These are phyloP conservation scores for Trididemnum nubilum DNA, from an alignment of 23 tunicate species.

Conservation along the genomic window DNA sequence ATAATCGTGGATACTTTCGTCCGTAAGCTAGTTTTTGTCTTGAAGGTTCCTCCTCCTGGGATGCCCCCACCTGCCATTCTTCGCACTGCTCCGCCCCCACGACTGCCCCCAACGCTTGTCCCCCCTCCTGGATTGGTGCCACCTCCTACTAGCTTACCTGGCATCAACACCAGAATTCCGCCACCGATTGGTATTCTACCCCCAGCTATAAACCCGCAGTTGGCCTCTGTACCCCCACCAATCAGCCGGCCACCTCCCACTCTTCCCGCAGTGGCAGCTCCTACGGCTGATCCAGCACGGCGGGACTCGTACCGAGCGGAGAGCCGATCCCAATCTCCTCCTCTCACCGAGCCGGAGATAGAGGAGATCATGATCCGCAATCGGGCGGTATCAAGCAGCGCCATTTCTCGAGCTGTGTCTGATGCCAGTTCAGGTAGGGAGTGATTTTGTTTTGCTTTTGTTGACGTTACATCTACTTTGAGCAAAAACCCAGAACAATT, in stretches of 20 bases:
- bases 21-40: too few relatives aligned
- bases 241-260: slow-evolving; percentile 66
- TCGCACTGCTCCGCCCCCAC: slow-evolving; percentile 42
- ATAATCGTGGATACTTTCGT: too few relatives aligned
- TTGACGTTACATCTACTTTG: not conserved
- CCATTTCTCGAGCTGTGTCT: slow-evolving; percentile 89
- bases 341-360: slow-evolving; percentile 58
- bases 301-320: slow-evolving; percentile 36
- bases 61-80: slow-evolving; percentile 65
- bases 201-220: slow-evolving; percentile 47
- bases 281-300: slow-evolving; percentile 12
- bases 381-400: slow-evolving; percentile 90
- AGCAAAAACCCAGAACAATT: not conserved
- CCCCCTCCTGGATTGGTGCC: slow-evolving; percentile 31
- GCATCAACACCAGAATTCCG: slow-evolving; percentile 45
- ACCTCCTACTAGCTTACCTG: slow-evolving; percentile 46
- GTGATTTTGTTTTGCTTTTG: too few relatives aligned
- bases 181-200: slow-evolving; percentile 77
- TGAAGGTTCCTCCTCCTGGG: slow-evolving; percentile 67
- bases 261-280: slow-evolving; percentile 17
- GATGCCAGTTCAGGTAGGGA: slow-evolving; percentile 84
- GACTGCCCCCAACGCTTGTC: slow-evolving; percentile 38
- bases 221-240: slow-evolving; percentile 40
- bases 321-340: slow-evolving; percentile 84
- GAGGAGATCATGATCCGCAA: slow-evolving; percentile 93